Conservation (phyloP, 2,888 invertebrate genomes). For the Carabus problematicus region DNA sequence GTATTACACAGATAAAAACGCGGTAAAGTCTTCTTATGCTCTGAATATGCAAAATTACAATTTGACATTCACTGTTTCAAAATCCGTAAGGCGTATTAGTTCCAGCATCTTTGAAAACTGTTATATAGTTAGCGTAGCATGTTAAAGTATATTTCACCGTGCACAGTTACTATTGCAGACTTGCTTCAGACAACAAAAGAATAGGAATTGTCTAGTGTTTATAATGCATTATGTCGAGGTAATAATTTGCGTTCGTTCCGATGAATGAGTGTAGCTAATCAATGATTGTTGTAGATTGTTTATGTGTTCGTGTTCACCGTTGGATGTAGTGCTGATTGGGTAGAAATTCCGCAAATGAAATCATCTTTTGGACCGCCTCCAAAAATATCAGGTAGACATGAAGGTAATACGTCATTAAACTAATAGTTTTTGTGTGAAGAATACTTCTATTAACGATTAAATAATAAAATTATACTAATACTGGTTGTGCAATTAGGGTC, state of each 20-base stretch:
- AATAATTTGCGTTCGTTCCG: not conserved
- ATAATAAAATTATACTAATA: not conserved
- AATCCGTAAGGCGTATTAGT: slow-evolving; percentile 36
- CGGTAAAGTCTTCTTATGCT: no score
- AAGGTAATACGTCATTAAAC: not conserved
- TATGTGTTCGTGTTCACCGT: not conserved
- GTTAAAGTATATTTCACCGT: slow-evolving; percentile 18
- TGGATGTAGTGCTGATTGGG: slow-evolving; percentile 25
- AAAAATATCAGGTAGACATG: slow-evolving; percentile 26
- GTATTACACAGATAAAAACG: no score
- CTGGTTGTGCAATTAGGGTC: not conserved
- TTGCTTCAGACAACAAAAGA: no score
- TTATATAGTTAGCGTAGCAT: slow-evolving; percentile 32
- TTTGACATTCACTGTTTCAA: not conserved
- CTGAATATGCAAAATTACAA: no score
- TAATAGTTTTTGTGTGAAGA: slow-evolving; percentile 1
- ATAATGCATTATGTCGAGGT: slow-evolving; percentile 4
- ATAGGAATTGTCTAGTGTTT: no score
- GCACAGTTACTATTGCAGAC: not conserved
- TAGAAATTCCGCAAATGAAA: slow-evolving; percentile 34
- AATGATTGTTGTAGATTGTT: slow-evolving; percentile 5
- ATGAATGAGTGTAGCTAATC: not conserved
- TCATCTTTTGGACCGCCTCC: slow-evolving; percentile 8
- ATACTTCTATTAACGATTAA: not conserved
- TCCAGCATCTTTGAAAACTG: slow-evolving; percentile 40